A percentile compares a stretch with the other conserved stretches of the same genome.
Evolutionary conservation across 2,888 invertebrate species (phyloP).

Genomic region (Lymantria dispar): DNA sequence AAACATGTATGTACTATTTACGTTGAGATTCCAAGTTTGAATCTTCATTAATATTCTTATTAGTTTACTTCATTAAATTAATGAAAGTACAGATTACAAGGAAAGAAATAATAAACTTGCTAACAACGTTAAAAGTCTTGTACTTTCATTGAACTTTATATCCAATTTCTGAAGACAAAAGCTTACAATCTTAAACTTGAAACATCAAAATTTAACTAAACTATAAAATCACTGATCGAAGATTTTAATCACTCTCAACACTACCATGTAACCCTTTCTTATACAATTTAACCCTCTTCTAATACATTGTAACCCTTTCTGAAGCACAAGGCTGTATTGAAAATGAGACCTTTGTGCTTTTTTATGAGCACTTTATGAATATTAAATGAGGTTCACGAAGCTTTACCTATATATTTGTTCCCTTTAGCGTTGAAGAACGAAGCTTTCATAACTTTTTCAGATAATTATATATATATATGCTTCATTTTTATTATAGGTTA

Average conservation of each 20-base stretch:
- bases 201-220: slow-evolving; percentile 8
- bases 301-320: slow-evolving; percentile 5
- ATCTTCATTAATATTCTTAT: too few relatives aligned
- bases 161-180: slow-evolving; percentile 1
- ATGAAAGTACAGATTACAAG: too few relatives aligned
- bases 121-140: neutral
- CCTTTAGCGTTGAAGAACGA: too few relatives aligned
- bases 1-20: neutral
- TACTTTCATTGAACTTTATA: neutral
- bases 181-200: neutral
- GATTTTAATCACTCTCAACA: slow-evolving; percentile 12
- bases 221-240: slow-evolving; percentile 10
- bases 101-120: neutral
- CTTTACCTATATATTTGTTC: too few relatives aligned
- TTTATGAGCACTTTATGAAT: slow-evolving; percentile 24
- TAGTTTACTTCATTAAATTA: too few relatives aligned
- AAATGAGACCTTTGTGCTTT: slow-evolving; percentile 12
- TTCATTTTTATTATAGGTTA: too few relatives aligned
- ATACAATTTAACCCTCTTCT: neutral
- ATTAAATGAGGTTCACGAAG: slow-evolving; percentile 5
- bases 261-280: neutral
- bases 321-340: slow-evolving; percentile 7
- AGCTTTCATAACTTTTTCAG: too few relatives aligned
- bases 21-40: too few relatives aligned
- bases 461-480: too few relatives aligned